Percentiles rank a stretch among this genome's conserved stretches.
Conservation (phyloP, 2,888 invertebrate genomes). For the Brassicogethes aeneus region DNA sequence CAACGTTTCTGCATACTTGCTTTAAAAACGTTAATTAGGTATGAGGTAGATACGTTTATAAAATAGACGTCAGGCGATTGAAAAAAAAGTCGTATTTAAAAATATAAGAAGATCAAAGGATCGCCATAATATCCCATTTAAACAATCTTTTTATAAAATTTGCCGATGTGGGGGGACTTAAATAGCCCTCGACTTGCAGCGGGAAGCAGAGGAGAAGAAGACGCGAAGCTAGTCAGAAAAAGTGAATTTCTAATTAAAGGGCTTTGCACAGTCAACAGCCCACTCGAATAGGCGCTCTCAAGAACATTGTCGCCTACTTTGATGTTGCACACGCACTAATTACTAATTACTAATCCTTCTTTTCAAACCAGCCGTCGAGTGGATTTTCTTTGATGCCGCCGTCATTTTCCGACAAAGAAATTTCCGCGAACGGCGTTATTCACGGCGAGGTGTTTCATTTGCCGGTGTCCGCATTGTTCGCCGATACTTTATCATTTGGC, state of each 20-base stretch:
- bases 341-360: slow-evolving; percentile 28
- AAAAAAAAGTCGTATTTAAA: no score
- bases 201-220: neutral
- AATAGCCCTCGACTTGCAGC: neutral
- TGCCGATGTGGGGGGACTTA: neutral
- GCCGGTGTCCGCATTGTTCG: slow-evolving; percentile 3
- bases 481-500: neutral
- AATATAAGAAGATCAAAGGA: neutral
- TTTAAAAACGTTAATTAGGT: no score
- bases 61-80: no score
- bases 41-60: no score
- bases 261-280: slow-evolving; percentile 5
- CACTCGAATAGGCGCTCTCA: slow-evolving; percentile 15
- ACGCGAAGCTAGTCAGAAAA: neutral
- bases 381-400: slow-evolving; percentile 21
- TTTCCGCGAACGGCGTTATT: slow-evolving; percentile 11
- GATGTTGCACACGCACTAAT: slow-evolving; percentile 28
- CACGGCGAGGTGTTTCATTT: slow-evolving; percentile 11
- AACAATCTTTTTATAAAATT: neutral
- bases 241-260: neutral
- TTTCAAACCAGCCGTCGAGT: slow-evolving; percentile 18
- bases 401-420: slow-evolving; percentile 1
- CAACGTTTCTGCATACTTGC: no score
- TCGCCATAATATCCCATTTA: neutral
- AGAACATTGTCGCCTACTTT: slow-evolving; percentile 13